Base-by-base conservation (phyloP, 2,888 invertebrate species). In the Noctua janthe region DNA sequence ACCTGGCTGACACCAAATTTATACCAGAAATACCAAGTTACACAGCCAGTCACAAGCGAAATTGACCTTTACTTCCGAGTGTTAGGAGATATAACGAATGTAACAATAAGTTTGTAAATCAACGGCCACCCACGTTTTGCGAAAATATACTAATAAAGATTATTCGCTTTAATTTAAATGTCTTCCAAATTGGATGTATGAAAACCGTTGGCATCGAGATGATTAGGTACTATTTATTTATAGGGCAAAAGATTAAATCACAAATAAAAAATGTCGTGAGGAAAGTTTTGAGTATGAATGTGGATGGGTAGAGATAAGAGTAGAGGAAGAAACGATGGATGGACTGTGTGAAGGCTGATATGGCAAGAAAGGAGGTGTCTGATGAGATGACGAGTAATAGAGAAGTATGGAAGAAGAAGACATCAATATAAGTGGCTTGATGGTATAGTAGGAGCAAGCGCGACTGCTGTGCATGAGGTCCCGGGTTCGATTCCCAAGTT, bases 61-160 rank as follows among this genome's bases (percentile, higher is more conserved):
- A 87, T 80, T 85, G 72, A 77, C 74, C 81, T 86, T 87, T 93
- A 88, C n/a, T 0, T 0, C 7, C 0, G 29, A 0, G 1, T 0
- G 0, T 29, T 78, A 86, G n/a, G 67, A 67, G 23, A 39, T 10
- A 74, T 15, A 0, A 11, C 13, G 8, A 71, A 3, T 11, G 82
- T 11, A 77, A 15, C 77, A 17, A 39, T 83, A 87, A 77, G 51
- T 78, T 84, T 79, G 89, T 83, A 76, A 77, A 74, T 87, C 59
- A 86, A 88, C 88, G 94, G 90, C 96, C 96, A 96, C 96, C 95
- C 95, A 95, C 85, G 91, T 86, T 83, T 92, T 89, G 64, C 20
- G 13, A 59, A 81, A 77, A 47, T 71, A 49, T 56, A 17, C 23
- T 35, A 76, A 78, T 76, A 78, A 85, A 80, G 80, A 73, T 74